These are phyloP conservation scores for Cacatua alba DNA, from an alignment of 2,113 vertebrate genomes.

Conservation along the genomic window DNA sequence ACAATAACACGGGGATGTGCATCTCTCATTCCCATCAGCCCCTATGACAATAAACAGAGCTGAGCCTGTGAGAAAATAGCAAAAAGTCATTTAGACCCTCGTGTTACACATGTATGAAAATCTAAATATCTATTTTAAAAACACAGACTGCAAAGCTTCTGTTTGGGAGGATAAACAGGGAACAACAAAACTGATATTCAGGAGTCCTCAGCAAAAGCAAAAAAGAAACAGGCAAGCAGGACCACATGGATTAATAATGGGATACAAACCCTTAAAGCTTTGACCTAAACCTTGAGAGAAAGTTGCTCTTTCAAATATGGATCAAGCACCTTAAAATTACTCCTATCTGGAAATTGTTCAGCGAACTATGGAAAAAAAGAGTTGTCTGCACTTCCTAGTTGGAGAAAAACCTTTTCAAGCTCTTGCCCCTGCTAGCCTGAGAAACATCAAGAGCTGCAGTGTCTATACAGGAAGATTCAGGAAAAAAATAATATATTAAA, in stretches of 20 bases:
- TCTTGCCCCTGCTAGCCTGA: background rate
- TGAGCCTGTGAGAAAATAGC: conserved; percentile 66
- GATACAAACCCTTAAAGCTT: background rate
- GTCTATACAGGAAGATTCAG: background rate
- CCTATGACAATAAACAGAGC: conserved; percentile 73
- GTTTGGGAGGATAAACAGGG: background rate
- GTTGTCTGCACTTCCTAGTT: background rate
- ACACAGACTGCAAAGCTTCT: conserved; percentile 32
- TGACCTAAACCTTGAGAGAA: background rate
- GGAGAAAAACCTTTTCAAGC: background rate
- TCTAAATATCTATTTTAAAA: conserved; percentile 71
- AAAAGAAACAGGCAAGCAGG: background rate
- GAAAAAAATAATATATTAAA: background rate
- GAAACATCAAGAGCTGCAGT: background rate
- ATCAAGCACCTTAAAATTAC: background rate
- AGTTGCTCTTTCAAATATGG: background rate
- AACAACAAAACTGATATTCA: background rate
- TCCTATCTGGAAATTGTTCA: background rate
- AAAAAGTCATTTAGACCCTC: conserved; percentile 50
- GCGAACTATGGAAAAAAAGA: background rate
- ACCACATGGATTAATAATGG: background rate
- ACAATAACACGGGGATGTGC: conserved; percentile 64
- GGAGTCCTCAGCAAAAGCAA: background rate
- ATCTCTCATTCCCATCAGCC: conserved; percentile 46
- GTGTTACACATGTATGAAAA: background rate